A percentile compares a stretch with the other conserved stretches of the same genome.
phyloP scores from a whole-genome alignment of 2,888 invertebrate species.

The Macrophya annulata region DNA sequence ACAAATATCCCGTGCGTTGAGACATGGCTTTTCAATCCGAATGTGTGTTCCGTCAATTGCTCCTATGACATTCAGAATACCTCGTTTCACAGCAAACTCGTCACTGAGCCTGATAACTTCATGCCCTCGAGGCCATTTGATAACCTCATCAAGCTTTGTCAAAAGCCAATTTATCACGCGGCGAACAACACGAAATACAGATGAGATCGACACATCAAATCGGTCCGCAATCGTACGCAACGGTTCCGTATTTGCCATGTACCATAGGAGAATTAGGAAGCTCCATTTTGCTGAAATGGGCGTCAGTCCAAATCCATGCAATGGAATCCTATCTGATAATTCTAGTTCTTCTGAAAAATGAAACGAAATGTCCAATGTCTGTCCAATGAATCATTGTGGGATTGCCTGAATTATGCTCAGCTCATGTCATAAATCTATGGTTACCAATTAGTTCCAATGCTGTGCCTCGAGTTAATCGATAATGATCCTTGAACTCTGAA shows the following conservation, averaged over 20 bases:
- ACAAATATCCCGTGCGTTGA: constrained; percentile 53
- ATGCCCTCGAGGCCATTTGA: constrained; percentile 56
- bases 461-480: constrained; percentile 30
- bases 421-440: background rate
- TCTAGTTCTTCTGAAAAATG: constrained; percentile 51
- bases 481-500: constrained; percentile 26
- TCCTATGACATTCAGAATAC: constrained; percentile 47
- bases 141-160: constrained; percentile 56
- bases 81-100: constrained; percentile 55
- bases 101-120: constrained; percentile 35
- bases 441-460: constrained; percentile 29
- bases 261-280: constrained; percentile 56
- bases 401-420: constrained; percentile 3
- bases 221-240: constrained; percentile 55
- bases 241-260: constrained; percentile 58
- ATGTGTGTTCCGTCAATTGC: constrained; percentile 47
- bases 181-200: constrained; percentile 55
- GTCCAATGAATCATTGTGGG: background rate
- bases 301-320: constrained; percentile 52
- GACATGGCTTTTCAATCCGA: constrained; percentile 45
- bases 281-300: constrained; percentile 55
- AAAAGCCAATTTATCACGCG: constrained; percentile 54
- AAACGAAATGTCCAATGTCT: background rate
- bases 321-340: constrained; percentile 48
- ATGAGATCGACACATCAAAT: constrained; percentile 58